Evolutionary conservation across 2,888 invertebrate genomes (phyloP).

Genomic region (Endotricha flammealis): DNA sequence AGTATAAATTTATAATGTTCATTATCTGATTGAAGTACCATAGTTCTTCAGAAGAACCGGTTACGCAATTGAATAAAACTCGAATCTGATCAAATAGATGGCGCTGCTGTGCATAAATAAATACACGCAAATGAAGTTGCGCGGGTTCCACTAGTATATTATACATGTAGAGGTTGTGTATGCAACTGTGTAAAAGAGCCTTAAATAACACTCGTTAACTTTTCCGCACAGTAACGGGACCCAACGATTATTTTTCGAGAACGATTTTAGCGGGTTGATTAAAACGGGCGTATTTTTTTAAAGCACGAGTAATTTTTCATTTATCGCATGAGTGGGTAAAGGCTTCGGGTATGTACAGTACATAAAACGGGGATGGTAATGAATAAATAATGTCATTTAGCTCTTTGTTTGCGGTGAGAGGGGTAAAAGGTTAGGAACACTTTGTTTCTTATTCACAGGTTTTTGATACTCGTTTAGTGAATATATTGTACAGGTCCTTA

Average conservation of each 20-base stretch:
- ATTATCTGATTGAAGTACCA: too few species aligned
- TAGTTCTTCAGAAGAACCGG: too few species aligned
- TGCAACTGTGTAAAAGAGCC: constrained; percentile 15
- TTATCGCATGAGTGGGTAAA: constrained; percentile 35
- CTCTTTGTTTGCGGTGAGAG: not conserved
- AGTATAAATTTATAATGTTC: too few species aligned
- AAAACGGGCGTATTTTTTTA: constrained; percentile 44
- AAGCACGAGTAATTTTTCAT: constrained; percentile 44
- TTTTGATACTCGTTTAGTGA: not conserved
- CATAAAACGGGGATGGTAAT: constrained; percentile 5
- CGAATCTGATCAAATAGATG: too few species aligned
- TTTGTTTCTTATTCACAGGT: not conserved
- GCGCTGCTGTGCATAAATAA: too few species aligned
- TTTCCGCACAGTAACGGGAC: constrained; percentile 53
- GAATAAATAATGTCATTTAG: constrained; percentile 9
- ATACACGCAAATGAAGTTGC: too few species aligned
- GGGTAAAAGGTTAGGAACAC: not conserved
- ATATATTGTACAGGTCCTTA: too few species aligned
- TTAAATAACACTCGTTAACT: constrained; percentile 75
- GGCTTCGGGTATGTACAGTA: constrained; percentile 29
- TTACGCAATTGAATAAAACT: too few species aligned
- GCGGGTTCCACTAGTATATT: too few species aligned
- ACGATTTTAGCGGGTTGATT: constrained; percentile 64
- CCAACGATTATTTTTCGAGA: constrained; percentile 57
- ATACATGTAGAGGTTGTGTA: too few species aligned